A percentile compares a stretch with the other conserved stretches of the same genome.
These are phyloP conservation scores for Macroteleia sp. DNA, from an alignment of 2,888 invertebrate species.

Conservation along the genomic window DNA sequence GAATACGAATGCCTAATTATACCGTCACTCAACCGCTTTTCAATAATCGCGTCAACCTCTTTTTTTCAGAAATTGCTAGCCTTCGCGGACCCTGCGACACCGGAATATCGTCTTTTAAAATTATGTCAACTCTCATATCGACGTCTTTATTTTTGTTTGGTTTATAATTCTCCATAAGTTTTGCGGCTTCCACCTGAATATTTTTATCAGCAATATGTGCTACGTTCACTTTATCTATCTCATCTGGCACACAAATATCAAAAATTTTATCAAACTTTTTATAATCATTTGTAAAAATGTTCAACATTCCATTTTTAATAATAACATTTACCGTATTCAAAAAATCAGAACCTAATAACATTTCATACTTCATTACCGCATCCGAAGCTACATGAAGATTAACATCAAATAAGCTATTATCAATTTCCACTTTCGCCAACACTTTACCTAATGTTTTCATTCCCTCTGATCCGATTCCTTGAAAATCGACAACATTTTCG, in stretches of 20 bases:
- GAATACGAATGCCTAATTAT: slow-evolving; percentile 70
- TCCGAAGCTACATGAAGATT: neutral
- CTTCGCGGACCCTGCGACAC: slow-evolving; percentile 66
- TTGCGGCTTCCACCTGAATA: neutral
- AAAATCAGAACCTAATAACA: slow-evolving; percentile 1
- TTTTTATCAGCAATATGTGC: neutral
- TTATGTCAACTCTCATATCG: neutral
- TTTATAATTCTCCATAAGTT: neutral
- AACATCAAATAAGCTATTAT: neutral
- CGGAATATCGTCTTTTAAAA: slow-evolving; percentile 72
- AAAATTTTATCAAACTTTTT: neutral
- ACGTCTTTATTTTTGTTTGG: slow-evolving; percentile 50
- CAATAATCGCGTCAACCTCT: slow-evolving; percentile 70
- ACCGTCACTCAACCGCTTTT: slow-evolving; percentile 70
- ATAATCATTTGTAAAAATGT: too few relatives aligned
- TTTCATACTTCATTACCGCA: neutral
- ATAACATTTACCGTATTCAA: neutral
- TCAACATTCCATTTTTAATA: neutral
- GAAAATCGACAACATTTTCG: slow-evolving; percentile 21
- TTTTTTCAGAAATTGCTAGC: slow-evolving; percentile 62
- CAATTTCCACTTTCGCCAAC: slow-evolving; percentile 21
- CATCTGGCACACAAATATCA: neutral
- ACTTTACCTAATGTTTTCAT: slow-evolving; percentile 14
- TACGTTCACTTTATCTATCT: neutral
- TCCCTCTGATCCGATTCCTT: slow-evolving; percentile 18